Percentiles rank a stretch among this genome's conserved stretches.
Conservation (phyloP, 2,888 invertebrate genomes). For the Apantesis nais region DNA sequence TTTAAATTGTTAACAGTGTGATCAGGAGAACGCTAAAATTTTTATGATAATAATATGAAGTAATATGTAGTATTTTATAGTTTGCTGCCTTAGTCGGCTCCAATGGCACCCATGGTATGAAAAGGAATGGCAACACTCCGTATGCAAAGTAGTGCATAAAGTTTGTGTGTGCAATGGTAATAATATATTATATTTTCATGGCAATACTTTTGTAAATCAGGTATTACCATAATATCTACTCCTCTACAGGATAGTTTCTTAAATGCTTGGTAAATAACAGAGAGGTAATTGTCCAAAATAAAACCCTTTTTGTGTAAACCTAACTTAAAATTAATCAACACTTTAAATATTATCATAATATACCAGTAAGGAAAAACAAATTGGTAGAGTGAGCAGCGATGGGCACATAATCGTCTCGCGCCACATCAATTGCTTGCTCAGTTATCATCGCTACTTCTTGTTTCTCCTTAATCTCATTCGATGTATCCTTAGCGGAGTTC, state of each 20-base stretch:
- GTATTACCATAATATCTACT: neutral
- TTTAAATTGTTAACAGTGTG: too few species aligned
- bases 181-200: neutral
- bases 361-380: slow-evolving; percentile 95
- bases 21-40: too few species aligned
- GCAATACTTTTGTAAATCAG: too few species aligned
- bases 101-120: too few species aligned
- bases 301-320: neutral
- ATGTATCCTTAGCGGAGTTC: slow-evolving; percentile 94
- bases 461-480: slow-evolving; percentile 96
- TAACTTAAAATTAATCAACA: neutral
- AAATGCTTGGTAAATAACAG: neutral
- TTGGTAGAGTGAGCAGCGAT: slow-evolving; percentile 96
- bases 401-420: slow-evolving; percentile 94
- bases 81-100: too few species aligned
- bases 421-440: slow-evolving; percentile 94
- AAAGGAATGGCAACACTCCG: too few species aligned
- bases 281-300: neutral
- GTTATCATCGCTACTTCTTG: slow-evolving; percentile 95
- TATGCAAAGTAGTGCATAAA: too few species aligned
- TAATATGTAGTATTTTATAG: too few species aligned
- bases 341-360: neutral
- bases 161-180: too few species aligned
- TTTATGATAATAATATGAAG: too few species aligned
- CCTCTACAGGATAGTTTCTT: neutral